Percentiles rank a stretch among this genome's conserved stretches.
Conservation (phyloP, 2,888 invertebrate species). For the Mesoligia furuncula region DNA sequence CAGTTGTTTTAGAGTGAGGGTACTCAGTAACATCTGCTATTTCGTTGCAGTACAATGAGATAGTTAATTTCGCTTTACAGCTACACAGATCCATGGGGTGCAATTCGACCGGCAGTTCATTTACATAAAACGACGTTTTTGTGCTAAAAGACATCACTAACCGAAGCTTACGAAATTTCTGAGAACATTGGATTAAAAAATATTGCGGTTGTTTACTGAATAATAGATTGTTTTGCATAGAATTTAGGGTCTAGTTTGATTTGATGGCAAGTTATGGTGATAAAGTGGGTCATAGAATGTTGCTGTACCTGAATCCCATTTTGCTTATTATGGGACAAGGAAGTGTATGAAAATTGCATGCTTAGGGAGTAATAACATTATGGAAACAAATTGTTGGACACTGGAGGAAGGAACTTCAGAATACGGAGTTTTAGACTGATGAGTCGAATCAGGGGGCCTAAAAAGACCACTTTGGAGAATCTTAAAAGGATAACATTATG, state of each 20-base stretch:
- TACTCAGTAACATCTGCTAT: slow-evolving; percentile 55
- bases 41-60: slow-evolving; percentile 54
- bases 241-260: slow-evolving; percentile 50
- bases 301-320: slow-evolving; percentile 4
- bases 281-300: slow-evolving; percentile 20
- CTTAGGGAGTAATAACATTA: slow-evolving; percentile 32
- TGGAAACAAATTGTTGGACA: slow-evolving; percentile 35
- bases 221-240: slow-evolving; percentile 56
- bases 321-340: slow-evolving; percentile 1
- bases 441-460: neutral
- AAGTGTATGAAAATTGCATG: slow-evolving; percentile 44
- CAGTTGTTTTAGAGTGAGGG: slow-evolving; percentile 6
- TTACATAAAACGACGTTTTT: slow-evolving; percentile 67
- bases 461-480: no score
- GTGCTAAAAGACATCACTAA: slow-evolving; percentile 62
- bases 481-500: no score
- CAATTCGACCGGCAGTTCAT: slow-evolving; percentile 60
- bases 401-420: neutral
- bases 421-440: neutral
- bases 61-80: slow-evolving; percentile 69
- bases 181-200: slow-evolving; percentile 58
- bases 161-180: slow-evolving; percentile 56
- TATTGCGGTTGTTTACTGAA: slow-evolving; percentile 58
- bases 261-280: slow-evolving; percentile 26
- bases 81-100: slow-evolving; percentile 62